Evolutionary conservation across 2,113 vertebrate species (phyloP).

Genomic region (Chaetodon trifascialis): DNA sequence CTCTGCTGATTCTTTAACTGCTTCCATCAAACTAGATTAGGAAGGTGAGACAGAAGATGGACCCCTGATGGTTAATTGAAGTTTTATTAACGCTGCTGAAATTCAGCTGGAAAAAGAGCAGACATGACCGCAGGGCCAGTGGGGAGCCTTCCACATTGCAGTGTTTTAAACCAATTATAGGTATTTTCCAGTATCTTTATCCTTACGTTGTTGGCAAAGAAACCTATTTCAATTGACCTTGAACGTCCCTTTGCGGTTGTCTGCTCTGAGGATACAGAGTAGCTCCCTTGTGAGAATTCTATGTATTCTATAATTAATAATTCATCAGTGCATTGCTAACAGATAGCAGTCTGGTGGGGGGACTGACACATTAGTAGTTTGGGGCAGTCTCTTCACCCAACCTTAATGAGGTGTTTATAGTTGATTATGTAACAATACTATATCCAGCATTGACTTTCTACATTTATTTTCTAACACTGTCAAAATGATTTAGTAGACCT

Average conservation of each 20-base stretch:
- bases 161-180: constrained; percentile 84
- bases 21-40: constrained; percentile 76
- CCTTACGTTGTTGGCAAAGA: constrained; percentile 70
- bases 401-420: constrained; percentile 65
- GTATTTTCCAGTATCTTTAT: constrained; percentile 79
- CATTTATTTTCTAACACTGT: not conserved
- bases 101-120: constrained; percentile 73
- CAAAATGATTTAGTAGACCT: not conserved
- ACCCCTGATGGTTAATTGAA: constrained; percentile 85
- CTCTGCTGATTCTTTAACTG: constrained; percentile 72
- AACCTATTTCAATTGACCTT: constrained; percentile 86
- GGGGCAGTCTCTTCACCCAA: constrained; percentile 62
- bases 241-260: constrained; percentile 78
- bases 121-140: constrained; percentile 77
- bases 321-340: constrained; percentile 80
- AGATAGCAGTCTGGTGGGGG: constrained; percentile 72
- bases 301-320: constrained; percentile 85
- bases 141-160: constrained; percentile 68
- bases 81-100: constrained; percentile 82
- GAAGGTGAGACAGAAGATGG: constrained; percentile 71
- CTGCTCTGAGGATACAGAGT: constrained; percentile 71
- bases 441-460: constrained; percentile 7
- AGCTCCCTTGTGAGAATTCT: constrained; percentile 77
- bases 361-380: constrained; percentile 66
- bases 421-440: constrained; percentile 56